Evolutionary conservation across 2,888 invertebrate genomes (phyloP), one percentile per base, ranked within the genome.

Genomic region (Julus scandinavius): DNA sequence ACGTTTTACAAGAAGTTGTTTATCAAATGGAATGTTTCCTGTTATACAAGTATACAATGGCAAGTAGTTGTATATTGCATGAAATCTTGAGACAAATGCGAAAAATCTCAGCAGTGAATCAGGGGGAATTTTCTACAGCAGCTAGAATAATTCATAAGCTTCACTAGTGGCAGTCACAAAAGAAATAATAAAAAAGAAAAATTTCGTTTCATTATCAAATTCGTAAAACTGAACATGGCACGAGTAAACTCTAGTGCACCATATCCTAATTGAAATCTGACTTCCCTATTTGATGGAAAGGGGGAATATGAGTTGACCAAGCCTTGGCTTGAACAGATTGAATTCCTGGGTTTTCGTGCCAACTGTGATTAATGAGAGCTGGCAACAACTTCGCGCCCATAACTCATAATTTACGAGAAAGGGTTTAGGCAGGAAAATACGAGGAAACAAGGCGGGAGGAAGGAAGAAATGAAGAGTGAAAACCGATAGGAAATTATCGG

Each of bases 311-410:
- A 20, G 63, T 63, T 63, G 63, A 63, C 63, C 63, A 63, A 63
- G 6, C 63, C 63, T 58, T 58, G 4, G 15, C 63, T 20, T 20
- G 9, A 63, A 20, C n/a, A 63, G 63, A 20, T 63, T 63, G 63
- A 63, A 63, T 63, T 63, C n/a, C 20, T 63, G 5, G 63, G 63
- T 20, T 63, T 63, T 63, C 63, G n/a, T 63, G 63, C 63, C n/a
- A 20, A 63, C 63, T 63, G 63, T 63, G 63, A 63, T 63, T 63
- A 63, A 63, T 63, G 63, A 63, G 63, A 63, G 63, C 15, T 63
- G 63, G 63, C 63, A 20, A 63, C n/a, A 63, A 5, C 63, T 20
- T 5, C n/a, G n/a, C n/a, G 63, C 15, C 63, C 20, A 63, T 63
- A n/a, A n/a, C 63, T 63, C 63, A 63, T 63, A 63, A 63, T 63